These are phyloP conservation scores for Drosophila elegans DNA, from an alignment of 1,140 invertebrate species.

Conservation along the genomic window DNA sequence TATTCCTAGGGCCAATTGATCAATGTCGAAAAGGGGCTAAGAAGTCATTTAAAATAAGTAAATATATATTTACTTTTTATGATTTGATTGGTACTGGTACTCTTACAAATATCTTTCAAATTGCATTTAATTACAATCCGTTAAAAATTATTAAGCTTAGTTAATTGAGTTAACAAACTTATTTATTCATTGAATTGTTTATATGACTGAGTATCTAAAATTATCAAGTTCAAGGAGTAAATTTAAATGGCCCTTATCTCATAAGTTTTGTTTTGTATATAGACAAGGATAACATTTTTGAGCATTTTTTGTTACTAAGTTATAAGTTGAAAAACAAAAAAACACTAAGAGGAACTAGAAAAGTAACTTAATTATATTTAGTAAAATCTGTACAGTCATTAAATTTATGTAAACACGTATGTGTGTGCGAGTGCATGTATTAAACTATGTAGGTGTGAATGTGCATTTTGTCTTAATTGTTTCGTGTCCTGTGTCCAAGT, in stretches of 20 bases:
- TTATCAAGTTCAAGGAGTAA: conserved; percentile 30
- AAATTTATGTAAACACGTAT: conserved; percentile 32
- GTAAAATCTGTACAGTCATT: conserved; percentile 69
- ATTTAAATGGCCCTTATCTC: conserved; percentile 10
- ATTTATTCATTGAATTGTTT: conserved; percentile 7
- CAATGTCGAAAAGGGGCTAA: neutral
- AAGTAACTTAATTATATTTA: conserved; percentile 50
- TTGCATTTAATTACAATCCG: neutral
- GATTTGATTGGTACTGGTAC: neutral
- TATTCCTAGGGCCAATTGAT: conserved; percentile 4
- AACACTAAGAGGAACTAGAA: conserved; percentile 19
- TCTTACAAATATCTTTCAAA: neutral
- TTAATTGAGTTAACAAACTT: neutral
- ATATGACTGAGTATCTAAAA: conserved; percentile 18
- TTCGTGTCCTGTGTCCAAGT: conserved; percentile 57
- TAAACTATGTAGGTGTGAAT: conserved; percentile 23
- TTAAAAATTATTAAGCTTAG: no score
- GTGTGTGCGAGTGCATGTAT: conserved; percentile 11
- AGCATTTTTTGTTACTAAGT: conserved; percentile 64
- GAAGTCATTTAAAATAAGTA: neutral
- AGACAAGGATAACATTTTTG: conserved; percentile 20
- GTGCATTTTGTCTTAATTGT: conserved; percentile 63
- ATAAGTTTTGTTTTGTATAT: conserved; percentile 73
- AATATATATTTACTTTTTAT: neutral
- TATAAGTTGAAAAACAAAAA: conserved; percentile 24